These are phyloP conservation scores for Cryptotis parvus DNA, from an alignment of 2,113 vertebrate genomes.

Conservation along the genomic window DNA sequence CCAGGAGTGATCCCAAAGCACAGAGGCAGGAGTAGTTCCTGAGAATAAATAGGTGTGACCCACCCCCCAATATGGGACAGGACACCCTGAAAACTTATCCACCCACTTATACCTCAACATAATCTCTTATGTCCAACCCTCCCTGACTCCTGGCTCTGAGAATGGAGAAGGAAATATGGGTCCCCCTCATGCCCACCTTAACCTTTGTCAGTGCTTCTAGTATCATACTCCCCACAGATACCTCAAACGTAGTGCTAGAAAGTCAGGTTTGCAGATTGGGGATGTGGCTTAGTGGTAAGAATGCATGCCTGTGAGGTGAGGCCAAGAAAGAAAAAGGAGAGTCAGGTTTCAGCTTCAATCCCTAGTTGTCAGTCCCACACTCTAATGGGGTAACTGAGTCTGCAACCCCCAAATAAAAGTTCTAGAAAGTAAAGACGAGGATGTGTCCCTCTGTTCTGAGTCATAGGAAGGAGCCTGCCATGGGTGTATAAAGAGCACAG, in stretches of 20 bases:
- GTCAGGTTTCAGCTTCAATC: too few relatives aligned
- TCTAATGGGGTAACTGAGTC: neutral
- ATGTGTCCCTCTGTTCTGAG: neutral
- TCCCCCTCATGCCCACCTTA: neutral
- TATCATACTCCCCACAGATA: neutral
- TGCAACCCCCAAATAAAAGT: slow-evolving; percentile 15
- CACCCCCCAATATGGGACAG: neutral
- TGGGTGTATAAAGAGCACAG: too few relatives aligned
- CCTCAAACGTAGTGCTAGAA: neutral
- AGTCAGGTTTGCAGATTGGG: neutral
- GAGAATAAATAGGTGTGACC: too few relatives aligned
- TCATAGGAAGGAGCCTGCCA: neutral
- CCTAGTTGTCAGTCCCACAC: neutral
- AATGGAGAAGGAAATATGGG: neutral
- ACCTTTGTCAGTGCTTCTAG: neutral
- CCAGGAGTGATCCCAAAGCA: too few relatives aligned
- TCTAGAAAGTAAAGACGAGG: neutral
- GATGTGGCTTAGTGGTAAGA: too few relatives aligned
- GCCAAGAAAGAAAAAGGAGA: too few relatives aligned
- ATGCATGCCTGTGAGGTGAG: too few relatives aligned
- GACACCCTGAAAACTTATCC: neutral
- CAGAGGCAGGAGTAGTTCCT: too few relatives aligned
- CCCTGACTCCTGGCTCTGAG: neutral
- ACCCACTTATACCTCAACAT: neutral
- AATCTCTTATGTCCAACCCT: neutral